Base-by-base conservation (phyloP, 2,113 vertebrate species). In the Vimba vimba region DNA sequence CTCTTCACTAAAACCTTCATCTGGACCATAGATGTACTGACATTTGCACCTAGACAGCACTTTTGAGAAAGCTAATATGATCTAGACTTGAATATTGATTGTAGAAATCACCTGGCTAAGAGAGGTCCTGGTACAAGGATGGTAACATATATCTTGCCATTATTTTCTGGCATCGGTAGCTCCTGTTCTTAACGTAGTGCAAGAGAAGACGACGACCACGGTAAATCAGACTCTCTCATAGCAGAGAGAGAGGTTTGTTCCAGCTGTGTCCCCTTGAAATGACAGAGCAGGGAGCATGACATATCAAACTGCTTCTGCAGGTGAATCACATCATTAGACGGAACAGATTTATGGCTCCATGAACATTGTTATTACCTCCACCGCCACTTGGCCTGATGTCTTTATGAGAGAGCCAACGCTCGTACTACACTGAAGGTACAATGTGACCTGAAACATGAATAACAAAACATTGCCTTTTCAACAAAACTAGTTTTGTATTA, bases 311-410 rank as follows among this genome's bases (percentile, higher is more conserved):
- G 86, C 87, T 79, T 90, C 80, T 88, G 92, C 92, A 94, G 92
- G 93, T 93, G 92, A 94, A 92, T 91, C 91, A 91, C 92, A 94
- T 93, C 93, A 94, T 93, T 94, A 92, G 91, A 93, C 94, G 90
- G 91, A 92, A 91, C 90, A 92, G 93, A 94, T 94, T 95, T 95
- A 95, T 91, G 88, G 91, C 88, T 92, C 91, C 91, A 92, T 94
- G 92, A 95, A 93, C 92, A 90, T 91, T 93, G 92, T 94, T 94
- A 94, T 93, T 93, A 93, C 91, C 92, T 88, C 86, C 23, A 79
- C 87, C 62, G 77, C 79, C 90, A 93, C 91, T 92, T 91, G 90
- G 88, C 85, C 89, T 93, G 93, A 94, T 93, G 93, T 93, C 93
- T 94, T 94, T 93, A 94, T 95, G 91, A 93, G 92, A 60, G 76